Evolutionary conservation across 2,888 invertebrate species (phyloP).

Genomic region (Limenitis camilla): DNA sequence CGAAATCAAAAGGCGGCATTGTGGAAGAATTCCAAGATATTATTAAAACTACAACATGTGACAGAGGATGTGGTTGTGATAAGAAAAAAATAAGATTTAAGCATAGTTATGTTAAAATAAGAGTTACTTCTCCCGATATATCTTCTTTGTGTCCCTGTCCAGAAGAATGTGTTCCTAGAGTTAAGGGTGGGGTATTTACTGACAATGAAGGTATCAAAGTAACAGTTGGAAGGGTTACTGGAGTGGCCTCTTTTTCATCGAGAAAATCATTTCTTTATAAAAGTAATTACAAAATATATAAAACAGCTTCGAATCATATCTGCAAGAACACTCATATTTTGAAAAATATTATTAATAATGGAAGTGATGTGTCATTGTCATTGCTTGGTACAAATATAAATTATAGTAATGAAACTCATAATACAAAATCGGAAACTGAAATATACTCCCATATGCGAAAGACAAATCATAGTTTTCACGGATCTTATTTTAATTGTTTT

Average conservation of each 20-base stretch:
- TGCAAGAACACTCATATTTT: too few relatives aligned
- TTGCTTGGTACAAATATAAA: not conserved
- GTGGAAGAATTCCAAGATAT: constrained; percentile 42
- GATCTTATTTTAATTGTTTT: too few relatives aligned
- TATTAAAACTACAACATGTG: constrained; percentile 48
- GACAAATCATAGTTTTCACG: too few relatives aligned
- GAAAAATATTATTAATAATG: too few relatives aligned
- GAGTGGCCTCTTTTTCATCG: constrained; percentile 32
- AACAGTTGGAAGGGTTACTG: constrained; percentile 46
- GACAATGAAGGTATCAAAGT: constrained; percentile 56
- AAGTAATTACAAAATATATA: not conserved
- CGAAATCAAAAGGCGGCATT: constrained; percentile 30
- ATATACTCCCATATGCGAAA: too few relatives aligned
- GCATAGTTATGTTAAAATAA: constrained; percentile 55
- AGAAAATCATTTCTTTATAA: constrained; percentile 9
- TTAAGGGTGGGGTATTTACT: constrained; percentile 45
- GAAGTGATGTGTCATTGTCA: too few relatives aligned
- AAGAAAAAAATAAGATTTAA: constrained; percentile 57
- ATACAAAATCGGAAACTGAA: constrained; percentile 7
- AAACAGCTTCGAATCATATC: too few relatives aligned
- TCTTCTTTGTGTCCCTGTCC: constrained; percentile 50
- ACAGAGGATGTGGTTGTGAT: constrained; percentile 51
- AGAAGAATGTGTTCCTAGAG: constrained; percentile 47
- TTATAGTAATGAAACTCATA: not conserved
- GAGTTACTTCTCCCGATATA: constrained; percentile 54